Evolutionary conservation across 2,113 vertebrate species (phyloP), one percentile per base, ranked within the genome.

Genomic region (Pachypanchax playfairii): DNA sequence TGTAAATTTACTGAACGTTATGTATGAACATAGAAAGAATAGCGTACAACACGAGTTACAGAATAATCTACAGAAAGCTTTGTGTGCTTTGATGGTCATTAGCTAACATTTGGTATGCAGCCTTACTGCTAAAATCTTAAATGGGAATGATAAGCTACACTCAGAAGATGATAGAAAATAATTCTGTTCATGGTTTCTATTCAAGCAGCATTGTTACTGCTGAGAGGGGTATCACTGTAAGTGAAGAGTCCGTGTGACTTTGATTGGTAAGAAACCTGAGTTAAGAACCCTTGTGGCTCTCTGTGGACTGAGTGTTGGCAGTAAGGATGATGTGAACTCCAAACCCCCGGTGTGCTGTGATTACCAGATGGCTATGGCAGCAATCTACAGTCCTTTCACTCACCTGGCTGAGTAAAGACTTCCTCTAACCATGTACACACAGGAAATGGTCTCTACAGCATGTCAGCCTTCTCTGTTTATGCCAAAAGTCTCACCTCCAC

Each of bases 341-440:
- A 64, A 68, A 58, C 31, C 74, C 75, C 26, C 3, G 20, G 61
- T 82, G 64, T 43, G 61, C 31, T 36, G 29, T 36, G 52, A 49
- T 53, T 39, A 82, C 66, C 80, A 85, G 79, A 86, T 85, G 80
- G 84, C 65, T 29, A 9, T 70, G 67, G 71, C 73, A 68, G 49
- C 65, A 43, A 25, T 79, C 74, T 68, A 39, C 42, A 58, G 50
- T 79, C 60, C 53, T 61, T 79, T 65, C 65, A 18, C 70, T 88
- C 82, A 86, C 84, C 87, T 80, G 78, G 75, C 84, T 60, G 73
- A 70, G 65, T 50, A 57, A 61, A 76, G 66, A 57, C 71, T 79
- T 80, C 66, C 80, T 77, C 69, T 65, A 28, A 73, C 74, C 65
- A 48, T 24, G 61, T 21, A 64, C 71, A 71, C 76, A 53, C 71